Evolutionary conservation across 2,113 vertebrate genomes (phyloP).

Genomic region (Glareola pratincola): DNA sequence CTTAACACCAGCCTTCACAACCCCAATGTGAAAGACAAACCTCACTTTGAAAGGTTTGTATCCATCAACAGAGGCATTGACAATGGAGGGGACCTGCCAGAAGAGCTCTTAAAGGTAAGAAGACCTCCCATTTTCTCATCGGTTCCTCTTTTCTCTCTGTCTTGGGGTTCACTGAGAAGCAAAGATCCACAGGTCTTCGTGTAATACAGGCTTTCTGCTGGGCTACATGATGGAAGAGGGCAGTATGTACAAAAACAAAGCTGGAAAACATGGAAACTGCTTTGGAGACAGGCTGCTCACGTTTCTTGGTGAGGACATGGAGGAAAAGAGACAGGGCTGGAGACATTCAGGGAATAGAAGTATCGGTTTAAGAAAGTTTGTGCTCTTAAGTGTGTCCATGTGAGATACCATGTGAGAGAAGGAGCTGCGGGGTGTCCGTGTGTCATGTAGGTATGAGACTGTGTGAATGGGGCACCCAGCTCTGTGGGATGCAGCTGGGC

Average conservation of each 20-base stretch:
- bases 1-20: slow-evolving; percentile 97
- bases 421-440: background rate
- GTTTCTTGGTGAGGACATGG: background rate
- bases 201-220: background rate
- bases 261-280: background rate
- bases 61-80: slow-evolving; percentile 95
- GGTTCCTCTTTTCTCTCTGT: background rate
- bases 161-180: background rate
- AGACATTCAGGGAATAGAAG: background rate
- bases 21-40: slow-evolving; percentile 92
- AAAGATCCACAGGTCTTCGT: background rate
- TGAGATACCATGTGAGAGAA: background rate
- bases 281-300: background rate
- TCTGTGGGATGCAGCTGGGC: background rate
- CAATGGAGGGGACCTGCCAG: slow-evolving; percentile 82
- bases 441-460: background rate
- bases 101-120: slow-evolving; percentile 86
- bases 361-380: background rate
- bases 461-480: background rate
- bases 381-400: background rate
- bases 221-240: background rate
- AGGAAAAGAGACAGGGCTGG: background rate
- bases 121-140: background rate
- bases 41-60: slow-evolving; percentile 88
- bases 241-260: background rate